Base-by-base conservation (phyloP, 2,113 vertebrate species). In the Notothenia rossii region DNA sequence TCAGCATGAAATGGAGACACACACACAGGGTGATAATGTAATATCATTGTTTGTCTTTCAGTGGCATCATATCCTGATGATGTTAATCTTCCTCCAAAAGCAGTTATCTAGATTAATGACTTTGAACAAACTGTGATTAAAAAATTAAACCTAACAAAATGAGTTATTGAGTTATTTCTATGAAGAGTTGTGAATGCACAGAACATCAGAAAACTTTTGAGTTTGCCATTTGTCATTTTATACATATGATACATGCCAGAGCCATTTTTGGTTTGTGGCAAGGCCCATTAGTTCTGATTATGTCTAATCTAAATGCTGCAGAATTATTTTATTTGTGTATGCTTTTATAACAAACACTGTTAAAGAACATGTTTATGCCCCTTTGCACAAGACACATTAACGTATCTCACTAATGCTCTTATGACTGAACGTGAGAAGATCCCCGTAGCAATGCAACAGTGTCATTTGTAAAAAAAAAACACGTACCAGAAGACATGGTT, bases 81-180 rank as follows among this genome's bases (percentile, higher is more conserved):
- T 59, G 48, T 70, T 50, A 53, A 11, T 10, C 13, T 54, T 54
- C 40, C 82, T 25, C 50, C 29, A 60, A 11, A 20, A 54, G 53
- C 18, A 66, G 5, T 69, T 60, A 20, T 65, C 36, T 5, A 15
- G 51, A 80, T 62, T 9, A 65, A 75, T 56, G 72, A 53, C 5
- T 68, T 49, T 11, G n/a, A 67, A 61, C 18, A 75, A 65, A 72
- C 2, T 5, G 54, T 48, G 72, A 75, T 72, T 76, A 72, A 62
- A 72, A 81, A 59, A n/a, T 9, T 18, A 36, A 40, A 40, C 36
- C 36, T 10, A 0, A 48, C 46, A 49, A 18, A 12, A 8, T 43
- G 17, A 14, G 7, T 48, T 17, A 15, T 1, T 13, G 22, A 56
- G 20, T 50, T 29, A 15, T 18, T 5, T 3, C 22, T 64, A 2